Base-by-base conservation (phyloP, 1,140 invertebrate species). In the Rhizoglyphus robini region DNA sequence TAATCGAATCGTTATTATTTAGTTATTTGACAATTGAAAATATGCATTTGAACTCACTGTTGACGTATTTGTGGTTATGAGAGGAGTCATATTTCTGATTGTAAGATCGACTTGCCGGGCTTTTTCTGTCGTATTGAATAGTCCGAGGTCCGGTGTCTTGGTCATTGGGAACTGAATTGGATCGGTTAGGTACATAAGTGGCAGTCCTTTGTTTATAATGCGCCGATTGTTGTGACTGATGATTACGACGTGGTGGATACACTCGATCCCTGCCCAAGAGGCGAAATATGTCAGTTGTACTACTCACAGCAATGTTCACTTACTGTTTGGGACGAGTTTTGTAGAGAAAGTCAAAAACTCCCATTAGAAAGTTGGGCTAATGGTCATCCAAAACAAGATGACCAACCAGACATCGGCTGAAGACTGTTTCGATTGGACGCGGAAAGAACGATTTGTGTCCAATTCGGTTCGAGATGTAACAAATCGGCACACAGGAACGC, bases 141-240 rank as follows among this genome's bases (percentile, higher is more conserved):
- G n/a, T n/a, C n/a, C n/a, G n/a, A n/a, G n/a, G n/a, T n/a, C n/a
- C n/a, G n/a, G n/a, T n/a, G n/a, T n/a, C n/a, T n/a, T n/a, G n/a
- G n/a, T n/a, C n/a, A n/a, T n/a, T n/a, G n/a, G n/a, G n/a, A 29
- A 58, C 27, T 58, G 15, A 58, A 13, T 58, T 58, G 54, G 2
- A 58, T 58, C 54, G n/a, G 15, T 58, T 1, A 11, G 3, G n/a
- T 23, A 18, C 18, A 79, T 80, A 69, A n/a, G 48, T 51, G 13
- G 20, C 13, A 1, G n/a, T 51, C 13, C 48, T 20, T 51, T 51
- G 48, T 23, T 51, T n/a, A 51, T 51, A 23, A 51, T 51, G 48
- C 15, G 11, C 23, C 13, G 48, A 51, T 51, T n/a, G 18, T 23
- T 27, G n/a, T 4, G 23, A 27, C 2, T 23, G 1, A 27, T 27